Evolutionary conservation across 2,797 vertebrate genomes (phyloP).

Genomic region (Triplophysa yarkandensis): DNA sequence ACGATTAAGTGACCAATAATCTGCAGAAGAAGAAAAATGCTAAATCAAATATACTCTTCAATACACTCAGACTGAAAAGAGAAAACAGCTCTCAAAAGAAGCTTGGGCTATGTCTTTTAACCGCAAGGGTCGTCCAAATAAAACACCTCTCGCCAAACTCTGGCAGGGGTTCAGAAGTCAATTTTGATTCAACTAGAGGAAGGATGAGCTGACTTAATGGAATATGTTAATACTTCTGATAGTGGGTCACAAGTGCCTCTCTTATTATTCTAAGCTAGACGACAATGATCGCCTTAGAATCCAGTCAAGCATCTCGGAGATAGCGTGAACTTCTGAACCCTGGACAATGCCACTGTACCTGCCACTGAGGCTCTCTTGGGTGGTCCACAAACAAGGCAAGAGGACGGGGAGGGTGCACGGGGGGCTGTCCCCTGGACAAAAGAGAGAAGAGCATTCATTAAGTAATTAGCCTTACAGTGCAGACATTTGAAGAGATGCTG

Average conservation of each 20-base stretch:
- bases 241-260: slow-evolving; percentile 46
- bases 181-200: slow-evolving; percentile 38
- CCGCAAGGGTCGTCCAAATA: slow-evolving; percentile 32
- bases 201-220: slow-evolving; percentile 47
- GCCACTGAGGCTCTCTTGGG: slow-evolving; percentile 61
- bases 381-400: slow-evolving; percentile 61
- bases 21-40: neutral
- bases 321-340: slow-evolving; percentile 69
- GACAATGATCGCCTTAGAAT: slow-evolving; percentile 40
- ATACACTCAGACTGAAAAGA: slow-evolving; percentile 9
- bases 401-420: slow-evolving; percentile 38
- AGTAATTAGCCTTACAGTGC: slow-evolving; percentile 64
- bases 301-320: slow-evolving; percentile 52
- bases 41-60: neutral
- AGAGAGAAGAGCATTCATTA: slow-evolving; percentile 62
- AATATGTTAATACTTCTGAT: slow-evolving; percentile 44
- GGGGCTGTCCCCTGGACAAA: slow-evolving; percentile 57
- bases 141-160: slow-evolving; percentile 40
- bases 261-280: slow-evolving; percentile 36
- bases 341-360: slow-evolving; percentile 61
- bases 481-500: slow-evolving; percentile 52
- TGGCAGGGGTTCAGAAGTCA: slow-evolving; percentile 41
- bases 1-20: neutral
- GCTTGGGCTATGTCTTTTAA: slow-evolving; percentile 19
- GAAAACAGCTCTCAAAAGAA: slow-evolving; percentile 9